Evolutionary conservation across 2,113 vertebrate species (phyloP), one percentile per base, ranked within the genome.

Genomic region (Diadophis punctatus): DNA sequence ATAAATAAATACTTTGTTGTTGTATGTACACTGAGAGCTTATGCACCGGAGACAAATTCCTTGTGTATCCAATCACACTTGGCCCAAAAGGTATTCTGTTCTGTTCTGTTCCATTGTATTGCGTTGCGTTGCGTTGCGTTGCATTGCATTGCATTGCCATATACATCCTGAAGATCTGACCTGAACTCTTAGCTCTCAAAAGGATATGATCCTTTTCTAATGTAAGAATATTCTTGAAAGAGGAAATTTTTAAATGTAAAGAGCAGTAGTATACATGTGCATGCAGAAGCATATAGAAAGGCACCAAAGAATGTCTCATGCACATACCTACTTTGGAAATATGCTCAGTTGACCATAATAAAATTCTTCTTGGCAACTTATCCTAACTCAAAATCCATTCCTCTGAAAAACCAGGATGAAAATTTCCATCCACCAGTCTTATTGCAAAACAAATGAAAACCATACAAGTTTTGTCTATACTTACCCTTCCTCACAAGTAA

Each of bases 401-500:
- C n/a, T 74, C 63, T 74, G 63, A 74, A 34, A 34, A 74, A 34
- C 30, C 58, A 30, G 58, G 58, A 30, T 27, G 3, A 11, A 58
- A 60, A 60, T 60, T 60, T 60, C 10, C 58, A 60, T 60, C 58
- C 25, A 60, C 14, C 63, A 74, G 30, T 68, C 63, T 68, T 34
- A 68, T 74, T 74, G n/a, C 63, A 74, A 74, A 74, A 34, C 18
- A 63, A 20, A 5, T 68, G 8, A 30, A 46, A 49, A 27, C 8
- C 46, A 46, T 51, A 49, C 23, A 9, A 25, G 12, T 68, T 51
- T 68, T 20, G 3, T 27, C 0, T 0, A 92, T 34, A 95, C 97
- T 97, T 96, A 98, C 98, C 98, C 98, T 56, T 90, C 27, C 0
- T 98, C n/a, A 51, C 98, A 98, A 11, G 94, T 49, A 80, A 97